Percentiles rank a stretch among this genome's conserved stretches.
Evolutionary conservation across 2,888 invertebrate genomes (phyloP).

Genomic region (Eupithecia vulgata): DNA sequence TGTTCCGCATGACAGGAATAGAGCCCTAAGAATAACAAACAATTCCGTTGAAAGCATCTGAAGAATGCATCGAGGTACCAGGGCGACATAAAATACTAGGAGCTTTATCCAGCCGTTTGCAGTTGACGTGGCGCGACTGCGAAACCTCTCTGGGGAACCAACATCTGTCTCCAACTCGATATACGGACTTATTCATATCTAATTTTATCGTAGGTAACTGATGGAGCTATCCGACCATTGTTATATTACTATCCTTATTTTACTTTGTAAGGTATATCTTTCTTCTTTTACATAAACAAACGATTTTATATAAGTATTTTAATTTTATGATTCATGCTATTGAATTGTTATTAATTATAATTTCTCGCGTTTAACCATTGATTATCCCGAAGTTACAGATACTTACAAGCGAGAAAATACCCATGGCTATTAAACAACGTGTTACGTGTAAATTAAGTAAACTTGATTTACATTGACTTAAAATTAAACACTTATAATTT

Average conservation of each 20-base stretch:
- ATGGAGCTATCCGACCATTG: background rate
- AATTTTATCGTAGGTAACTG: background rate
- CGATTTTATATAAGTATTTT: too few relatives aligned
- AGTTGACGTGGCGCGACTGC: conserved; percentile 45
- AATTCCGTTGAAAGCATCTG: conserved; percentile 5
- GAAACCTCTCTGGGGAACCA: conserved; percentile 58
- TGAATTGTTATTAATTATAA: too few relatives aligned
- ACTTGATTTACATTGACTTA: too few relatives aligned
- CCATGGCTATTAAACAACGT: too few relatives aligned
- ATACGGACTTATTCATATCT: conserved; percentile 27
- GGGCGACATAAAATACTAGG: conserved; percentile 44
- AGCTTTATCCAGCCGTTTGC: conserved; percentile 26
- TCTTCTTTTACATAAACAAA: too few relatives aligned
- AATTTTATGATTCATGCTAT: too few relatives aligned
- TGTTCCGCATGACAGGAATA: too few relatives aligned
- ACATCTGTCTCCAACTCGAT: conserved; percentile 56
- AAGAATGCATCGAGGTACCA: conserved; percentile 38
- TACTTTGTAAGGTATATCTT: background rate
- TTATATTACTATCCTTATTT: background rate
- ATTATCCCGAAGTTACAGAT: too few relatives aligned
- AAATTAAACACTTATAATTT: background rate
- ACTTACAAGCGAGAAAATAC: too few relatives aligned
- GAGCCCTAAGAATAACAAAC: background rate
- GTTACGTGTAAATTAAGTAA: too few relatives aligned
- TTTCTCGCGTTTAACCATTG: too few relatives aligned